Base-by-base conservation (phyloP, 1,140 invertebrate species). In the Panagrolaimus sp. region DNA sequence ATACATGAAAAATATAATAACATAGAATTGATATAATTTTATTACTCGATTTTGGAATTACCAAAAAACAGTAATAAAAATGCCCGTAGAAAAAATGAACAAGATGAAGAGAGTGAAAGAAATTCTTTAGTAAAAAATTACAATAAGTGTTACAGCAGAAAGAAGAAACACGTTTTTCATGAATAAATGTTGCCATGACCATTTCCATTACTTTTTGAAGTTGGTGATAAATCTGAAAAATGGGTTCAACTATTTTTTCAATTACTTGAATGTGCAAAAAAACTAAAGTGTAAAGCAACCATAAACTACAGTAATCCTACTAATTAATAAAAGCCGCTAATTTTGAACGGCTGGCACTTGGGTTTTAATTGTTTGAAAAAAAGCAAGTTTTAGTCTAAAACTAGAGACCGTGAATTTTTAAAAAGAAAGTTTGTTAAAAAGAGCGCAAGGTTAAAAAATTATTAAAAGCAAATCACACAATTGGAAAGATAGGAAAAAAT, bases 101-200 rank as follows among this genome's bases (percentile, higher is more conserved):
- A 21, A 28, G 17, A 12, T 12, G 52, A 28, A 58, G 52, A 28
- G 52, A 24, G 45, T 9, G 17, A 52, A 24, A 52, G 17, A 52
- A 14, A 52, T 17, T 52, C 26, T 7, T 21, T 21, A 52, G 9
- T 9, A 52, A 52, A 52, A 7, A 15, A 24, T n/a, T n/a, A 52
- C 48, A 24, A 52, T n/a, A 52, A 52, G 26, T n/a, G 48, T 24
- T 21, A n/a, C 26, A 28, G 52, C 17, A 21, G 28, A 58, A 17
- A 28, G 52, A 26, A 58, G 14, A n/a, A 58, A 58, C 52, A 58
- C 52, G 52, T 28, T 21, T 58, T 58, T 21, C 14, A 58, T 38
- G 32, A 38, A 38, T 38, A 38, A 38, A 38, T 38, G 32, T 38
- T 38, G 32, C 32, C 32, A 38, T 38, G 2, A 4, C 32, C 32